These are phyloP conservation scores for Parascotia fuliginaria DNA, from an alignment of 2,888 invertebrate genomes.

Conservation along the genomic window DNA sequence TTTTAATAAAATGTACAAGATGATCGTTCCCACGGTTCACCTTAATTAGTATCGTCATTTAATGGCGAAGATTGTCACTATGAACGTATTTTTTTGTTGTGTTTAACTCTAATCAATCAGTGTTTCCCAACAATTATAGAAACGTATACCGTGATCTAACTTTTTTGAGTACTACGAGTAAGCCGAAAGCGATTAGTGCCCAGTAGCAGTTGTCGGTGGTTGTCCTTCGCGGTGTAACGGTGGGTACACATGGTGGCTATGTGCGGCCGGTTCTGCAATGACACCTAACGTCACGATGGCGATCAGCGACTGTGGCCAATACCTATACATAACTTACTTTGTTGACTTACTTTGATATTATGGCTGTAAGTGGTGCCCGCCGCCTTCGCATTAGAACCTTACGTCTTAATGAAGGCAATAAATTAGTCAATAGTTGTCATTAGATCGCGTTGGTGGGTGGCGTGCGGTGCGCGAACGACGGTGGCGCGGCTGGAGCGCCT, in stretches of 20 bases:
- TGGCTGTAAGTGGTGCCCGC: background rate
- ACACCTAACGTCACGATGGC: too few relatives aligned
- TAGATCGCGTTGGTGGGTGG: slow-evolving; percentile 13
- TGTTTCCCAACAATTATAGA: slow-evolving; percentile 14
- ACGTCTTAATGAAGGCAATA: slow-evolving; percentile 22
- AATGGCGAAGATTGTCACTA: slow-evolving; percentile 3
- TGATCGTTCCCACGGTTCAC: slow-evolving; percentile 7
- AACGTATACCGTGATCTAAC: slow-evolving; percentile 11
- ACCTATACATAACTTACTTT: too few relatives aligned
- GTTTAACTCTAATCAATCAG: background rate
- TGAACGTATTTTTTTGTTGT: slow-evolving; percentile 1
- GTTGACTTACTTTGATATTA: background rate
- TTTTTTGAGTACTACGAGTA: too few relatives aligned
- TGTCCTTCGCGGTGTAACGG: too few relatives aligned
- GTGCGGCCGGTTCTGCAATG: too few relatives aligned
- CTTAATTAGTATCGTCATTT: slow-evolving; percentile 5
- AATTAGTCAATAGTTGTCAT: slow-evolving; percentile 33
- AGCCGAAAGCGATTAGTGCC: background rate
- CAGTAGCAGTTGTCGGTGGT: too few relatives aligned
- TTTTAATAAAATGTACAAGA: background rate
- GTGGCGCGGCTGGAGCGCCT: too few relatives aligned
- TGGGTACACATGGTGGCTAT: too few relatives aligned
- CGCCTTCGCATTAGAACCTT: background rate
- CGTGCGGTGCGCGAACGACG: slow-evolving; percentile 21
- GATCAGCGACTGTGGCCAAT: too few relatives aligned